Evolutionary conservation across 2,113 vertebrate species (phyloP).

Genomic region (Apeltes quadracus): DNA sequence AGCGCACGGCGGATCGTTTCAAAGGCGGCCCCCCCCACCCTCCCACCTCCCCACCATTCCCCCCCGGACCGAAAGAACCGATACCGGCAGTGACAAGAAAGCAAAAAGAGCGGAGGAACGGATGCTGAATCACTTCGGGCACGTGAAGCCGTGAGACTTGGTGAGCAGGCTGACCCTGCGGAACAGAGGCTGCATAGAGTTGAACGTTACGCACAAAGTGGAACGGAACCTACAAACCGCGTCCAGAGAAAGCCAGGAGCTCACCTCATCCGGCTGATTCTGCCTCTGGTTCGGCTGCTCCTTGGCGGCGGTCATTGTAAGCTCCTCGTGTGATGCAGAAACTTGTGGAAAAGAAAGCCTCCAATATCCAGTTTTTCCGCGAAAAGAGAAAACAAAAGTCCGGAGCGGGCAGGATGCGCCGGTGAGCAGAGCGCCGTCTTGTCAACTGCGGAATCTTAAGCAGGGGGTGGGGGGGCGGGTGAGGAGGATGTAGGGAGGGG

Average conservation of each 20-base stretch:
- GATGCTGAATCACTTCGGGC: not conserved
- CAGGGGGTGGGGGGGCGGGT: constrained; percentile 39
- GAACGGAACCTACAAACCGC: constrained; percentile 18
- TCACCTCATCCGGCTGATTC: constrained; percentile 83
- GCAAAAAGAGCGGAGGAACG: constrained; percentile 1
- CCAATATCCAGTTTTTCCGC: constrained; percentile 62
- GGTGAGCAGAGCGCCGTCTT: constrained; percentile 28
- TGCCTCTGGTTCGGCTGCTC: constrained; percentile 82
- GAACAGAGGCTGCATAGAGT: not conserved
- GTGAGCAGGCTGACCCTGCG: constrained; percentile 12
- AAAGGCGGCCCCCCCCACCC: constrained; percentile 11
- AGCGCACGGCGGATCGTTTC: constrained; percentile 39
- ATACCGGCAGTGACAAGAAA: not conserved
- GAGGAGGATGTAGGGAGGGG: not conserved
- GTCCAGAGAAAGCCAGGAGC: constrained; percentile 24
- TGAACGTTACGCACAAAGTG: constrained; percentile 35
- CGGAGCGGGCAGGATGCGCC: constrained; percentile 19
- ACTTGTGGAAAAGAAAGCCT: constrained; percentile 45
- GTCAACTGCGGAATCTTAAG: constrained; percentile 67
- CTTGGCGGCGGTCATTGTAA: constrained; percentile 90
- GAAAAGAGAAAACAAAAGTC: not conserved
- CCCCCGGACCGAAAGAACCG: constrained; percentile 14
- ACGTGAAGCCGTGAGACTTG: not conserved
- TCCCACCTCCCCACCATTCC: no score
- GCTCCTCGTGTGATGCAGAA: constrained; percentile 40